phyloP scores from a whole-genome alignment of 2,797 vertebrate species.

The Toxotes lorentzi region DNA sequence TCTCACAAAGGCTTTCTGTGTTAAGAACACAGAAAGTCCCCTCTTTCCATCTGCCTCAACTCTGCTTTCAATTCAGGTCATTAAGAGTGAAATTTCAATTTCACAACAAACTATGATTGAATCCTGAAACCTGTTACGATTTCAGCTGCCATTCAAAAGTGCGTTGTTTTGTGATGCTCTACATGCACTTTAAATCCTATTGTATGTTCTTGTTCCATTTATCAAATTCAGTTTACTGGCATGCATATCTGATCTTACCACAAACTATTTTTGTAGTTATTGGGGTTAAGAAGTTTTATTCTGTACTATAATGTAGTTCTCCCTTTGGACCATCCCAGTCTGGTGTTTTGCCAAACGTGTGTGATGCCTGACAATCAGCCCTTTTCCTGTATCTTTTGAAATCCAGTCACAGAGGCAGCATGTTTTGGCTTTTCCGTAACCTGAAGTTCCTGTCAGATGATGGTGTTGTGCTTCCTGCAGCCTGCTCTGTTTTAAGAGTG shows the following conservation, averaged over 20 bases:
- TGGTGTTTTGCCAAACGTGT: conserved; percentile 43
- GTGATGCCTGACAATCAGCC: conserved; percentile 31
- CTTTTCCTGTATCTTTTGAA: conserved; percentile 59
- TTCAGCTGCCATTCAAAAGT: conserved; percentile 20
- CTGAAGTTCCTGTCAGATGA: conserved; percentile 36
- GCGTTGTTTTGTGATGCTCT: conserved; percentile 8
- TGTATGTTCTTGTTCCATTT: conserved; percentile 29
- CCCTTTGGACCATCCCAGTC: conserved; percentile 10
- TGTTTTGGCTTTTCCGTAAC: conserved; percentile 28
- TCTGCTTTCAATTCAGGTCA: conserved; percentile 63
- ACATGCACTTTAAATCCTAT: conserved; percentile 16
- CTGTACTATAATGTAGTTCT: conserved; percentile 22
- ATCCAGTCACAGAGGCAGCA: conserved; percentile 30
- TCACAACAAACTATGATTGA: conserved; percentile 52
- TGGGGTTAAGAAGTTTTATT: conserved; percentile 26
- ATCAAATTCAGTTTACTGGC: conserved; percentile 23
- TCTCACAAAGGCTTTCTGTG: conserved; percentile 67
- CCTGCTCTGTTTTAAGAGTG: conserved; percentile 14
- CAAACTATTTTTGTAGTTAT: conserved; percentile 27
- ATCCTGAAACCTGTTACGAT: conserved; percentile 49
- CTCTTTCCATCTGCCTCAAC: conserved; percentile 39
- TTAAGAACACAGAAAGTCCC: conserved; percentile 45
- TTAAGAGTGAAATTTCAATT: conserved; percentile 57
- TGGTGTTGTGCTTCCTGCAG: conserved; percentile 4
- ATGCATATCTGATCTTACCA: conserved; percentile 24